These are phyloP conservation scores for Agrilus biguttatus DNA, from an alignment of 2,888 invertebrate genomes.

Conservation along the genomic window DNA sequence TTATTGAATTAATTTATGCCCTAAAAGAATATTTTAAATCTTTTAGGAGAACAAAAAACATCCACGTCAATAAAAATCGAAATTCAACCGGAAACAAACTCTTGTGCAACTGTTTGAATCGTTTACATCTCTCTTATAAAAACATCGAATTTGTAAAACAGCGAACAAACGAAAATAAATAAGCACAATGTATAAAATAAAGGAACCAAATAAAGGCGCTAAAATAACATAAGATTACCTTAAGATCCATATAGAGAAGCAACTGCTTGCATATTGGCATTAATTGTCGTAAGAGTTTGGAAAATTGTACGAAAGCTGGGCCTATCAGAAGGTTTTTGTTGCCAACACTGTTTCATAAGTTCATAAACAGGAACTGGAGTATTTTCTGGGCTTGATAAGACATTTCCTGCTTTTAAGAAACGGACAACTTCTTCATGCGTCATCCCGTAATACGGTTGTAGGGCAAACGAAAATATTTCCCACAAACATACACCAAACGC, in stretches of 20 bases:
- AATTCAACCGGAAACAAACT: too few relatives aligned
- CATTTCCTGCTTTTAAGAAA: conserved; percentile 86
- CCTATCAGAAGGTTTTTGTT: conserved; percentile 67
- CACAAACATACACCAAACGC: conserved; percentile 92
- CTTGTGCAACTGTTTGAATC: too few relatives aligned
- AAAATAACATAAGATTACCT: too few relatives aligned
- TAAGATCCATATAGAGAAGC: neutral
- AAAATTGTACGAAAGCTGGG: conserved; percentile 76
- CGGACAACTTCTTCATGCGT: conserved; percentile 94
- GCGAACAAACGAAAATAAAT: too few relatives aligned
- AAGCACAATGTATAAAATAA: too few relatives aligned
- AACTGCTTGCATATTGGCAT: conserved; percentile 18
- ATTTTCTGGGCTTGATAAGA: conserved; percentile 80
- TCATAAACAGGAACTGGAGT: conserved; percentile 78
- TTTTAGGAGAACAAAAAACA: too few relatives aligned
- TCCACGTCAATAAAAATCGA: too few relatives aligned
- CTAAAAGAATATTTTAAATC: too few relatives aligned
- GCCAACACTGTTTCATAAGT: conserved; percentile 90
- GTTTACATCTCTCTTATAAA: too few relatives aligned
- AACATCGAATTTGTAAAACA: too few relatives aligned
- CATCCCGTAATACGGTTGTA: conserved; percentile 95
- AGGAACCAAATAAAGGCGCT: too few relatives aligned
- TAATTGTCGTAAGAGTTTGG: conserved; percentile 44
- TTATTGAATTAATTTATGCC: too few relatives aligned
- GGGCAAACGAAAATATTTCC: conserved; percentile 93